Conservation (phyloP, 1,140 invertebrate genomes). For the Acromyrmex echinatior region DNA sequence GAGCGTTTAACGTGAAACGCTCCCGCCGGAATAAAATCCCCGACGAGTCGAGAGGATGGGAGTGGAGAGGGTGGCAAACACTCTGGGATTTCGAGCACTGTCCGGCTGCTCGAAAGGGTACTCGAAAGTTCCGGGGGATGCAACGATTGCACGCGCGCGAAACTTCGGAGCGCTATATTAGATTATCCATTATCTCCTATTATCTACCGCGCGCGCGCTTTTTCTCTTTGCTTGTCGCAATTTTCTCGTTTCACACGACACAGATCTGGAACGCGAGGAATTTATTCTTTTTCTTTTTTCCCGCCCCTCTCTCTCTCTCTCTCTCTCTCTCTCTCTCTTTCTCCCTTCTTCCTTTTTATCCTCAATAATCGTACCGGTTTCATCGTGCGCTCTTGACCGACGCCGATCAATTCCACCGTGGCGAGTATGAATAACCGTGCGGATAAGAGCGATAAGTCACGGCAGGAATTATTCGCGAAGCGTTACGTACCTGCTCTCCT, state of each 20-base stretch:
- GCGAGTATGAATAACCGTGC: slow-evolving; percentile 27
- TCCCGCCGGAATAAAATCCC: slow-evolving; percentile 32
- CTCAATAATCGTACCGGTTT: neutral
- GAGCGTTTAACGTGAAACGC: slow-evolving; percentile 21
- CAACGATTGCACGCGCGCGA: slow-evolving; percentile 34
- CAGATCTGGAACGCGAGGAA: neutral
- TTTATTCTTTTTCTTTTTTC: neutral
- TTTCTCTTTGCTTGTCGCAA: neutral
- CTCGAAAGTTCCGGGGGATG: slow-evolving; percentile 48
- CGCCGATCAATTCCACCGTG: slow-evolving; percentile 17
- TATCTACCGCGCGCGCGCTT: neutral
- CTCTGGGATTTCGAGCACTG: slow-evolving; percentile 31
- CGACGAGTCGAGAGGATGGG: slow-evolving; percentile 9
- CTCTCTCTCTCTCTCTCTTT: neutral
- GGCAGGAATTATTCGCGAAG: slow-evolving; percentile 37
- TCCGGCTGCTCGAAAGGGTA: slow-evolving; percentile 11
- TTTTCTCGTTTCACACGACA: slow-evolving; percentile 50
- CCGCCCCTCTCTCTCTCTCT: neutral
- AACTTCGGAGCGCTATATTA: slow-evolving; percentile 60
- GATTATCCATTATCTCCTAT: slow-evolving; percentile 67
- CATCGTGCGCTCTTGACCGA: slow-evolving; percentile 1
- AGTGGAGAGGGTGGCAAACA: slow-evolving; percentile 31
- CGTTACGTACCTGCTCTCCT: neutral
- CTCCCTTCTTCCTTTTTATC: neutral
- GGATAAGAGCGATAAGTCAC: slow-evolving; percentile 43